Conservation (phyloP, 2,113 vertebrate species). For the Syngnathus typhle region DNA sequence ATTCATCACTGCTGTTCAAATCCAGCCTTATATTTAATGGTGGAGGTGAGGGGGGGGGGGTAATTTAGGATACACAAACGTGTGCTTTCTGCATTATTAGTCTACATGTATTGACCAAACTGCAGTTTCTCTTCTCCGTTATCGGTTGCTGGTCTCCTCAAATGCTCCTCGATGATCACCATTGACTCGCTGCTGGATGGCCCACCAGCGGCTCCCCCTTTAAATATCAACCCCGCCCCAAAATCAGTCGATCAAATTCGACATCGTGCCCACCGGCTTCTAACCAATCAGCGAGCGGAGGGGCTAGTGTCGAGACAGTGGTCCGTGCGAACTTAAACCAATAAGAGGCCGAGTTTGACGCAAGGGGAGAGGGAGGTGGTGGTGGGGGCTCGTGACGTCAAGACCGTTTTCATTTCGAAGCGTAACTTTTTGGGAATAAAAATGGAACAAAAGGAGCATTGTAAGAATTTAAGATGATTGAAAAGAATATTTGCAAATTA, state of each 20-base stretch:
- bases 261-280: slow-evolving; percentile 49
- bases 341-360: slow-evolving; percentile 34
- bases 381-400: slow-evolving; percentile 49
- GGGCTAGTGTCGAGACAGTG: slow-evolving; percentile 63
- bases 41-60: too few relatives aligned
- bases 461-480: not conserved
- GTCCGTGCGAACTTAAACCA: slow-evolving; percentile 67
- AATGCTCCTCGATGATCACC: not conserved
- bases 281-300: slow-evolving; percentile 57
- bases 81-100: not conserved
- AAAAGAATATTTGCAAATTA: not conserved
- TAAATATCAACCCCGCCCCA: slow-evolving; percentile 62
- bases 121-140: too few relatives aligned
- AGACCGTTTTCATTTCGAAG: slow-evolving; percentile 35
- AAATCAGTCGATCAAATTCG: slow-evolving; percentile 80
- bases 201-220: slow-evolving; percentile 40
- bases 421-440: slow-evolving; percentile 14
- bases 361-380: not conserved
- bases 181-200: not conserved
- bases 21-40: not conserved
- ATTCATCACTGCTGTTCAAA: not conserved
- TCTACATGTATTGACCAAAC: not conserved
- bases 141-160: too few relatives aligned
- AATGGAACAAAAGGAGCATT: not conserved
- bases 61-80: not conserved